Percentiles rank a stretch among this genome's conserved stretches.
These are phyloP conservation scores for Venturia canescens DNA, from an alignment of 1,140 invertebrate species.

Conservation along the genomic window DNA sequence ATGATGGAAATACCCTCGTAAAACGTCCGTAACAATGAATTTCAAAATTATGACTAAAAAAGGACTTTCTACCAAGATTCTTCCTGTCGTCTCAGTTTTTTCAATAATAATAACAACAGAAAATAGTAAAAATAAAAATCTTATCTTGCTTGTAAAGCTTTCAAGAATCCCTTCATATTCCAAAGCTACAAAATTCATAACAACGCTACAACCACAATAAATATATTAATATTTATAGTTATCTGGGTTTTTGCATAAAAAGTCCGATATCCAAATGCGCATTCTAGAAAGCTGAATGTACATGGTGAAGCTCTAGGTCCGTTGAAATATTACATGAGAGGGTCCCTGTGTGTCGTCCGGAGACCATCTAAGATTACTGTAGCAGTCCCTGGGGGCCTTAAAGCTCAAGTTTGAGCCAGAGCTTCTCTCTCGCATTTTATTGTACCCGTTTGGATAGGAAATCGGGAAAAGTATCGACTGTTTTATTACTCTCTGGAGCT, in stretches of 20 bases:
- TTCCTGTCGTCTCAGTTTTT: too few species aligned
- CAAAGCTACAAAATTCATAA: too few species aligned
- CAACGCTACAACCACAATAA: not conserved
- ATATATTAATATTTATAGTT: not conserved
- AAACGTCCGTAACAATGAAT: too few species aligned
- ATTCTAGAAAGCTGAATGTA: not conserved
- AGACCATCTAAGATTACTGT: constrained; percentile 18
- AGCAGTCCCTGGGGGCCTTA: not conserved
- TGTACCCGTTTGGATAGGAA: not conserved
- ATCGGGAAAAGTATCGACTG: not conserved
- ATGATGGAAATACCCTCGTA: too few species aligned
- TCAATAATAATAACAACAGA: too few species aligned
- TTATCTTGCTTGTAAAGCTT: too few species aligned
- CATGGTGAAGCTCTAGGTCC: not conserved
- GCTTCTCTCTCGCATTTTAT: constrained; percentile 19
- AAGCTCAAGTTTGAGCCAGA: not conserved
- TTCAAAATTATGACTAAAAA: too few species aligned
- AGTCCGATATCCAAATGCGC: not conserved
- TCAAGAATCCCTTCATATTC: too few species aligned
- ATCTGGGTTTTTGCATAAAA: not conserved
- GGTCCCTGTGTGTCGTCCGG: not conserved
- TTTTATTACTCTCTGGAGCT: constrained; percentile 35
- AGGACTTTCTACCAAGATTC: too few species aligned
- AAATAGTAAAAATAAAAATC: too few species aligned
- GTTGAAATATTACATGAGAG: too few species aligned